Conservation (phyloP, 53 echinoderm and acorn worm genomes). For the Echinometra lucunter region DNA sequence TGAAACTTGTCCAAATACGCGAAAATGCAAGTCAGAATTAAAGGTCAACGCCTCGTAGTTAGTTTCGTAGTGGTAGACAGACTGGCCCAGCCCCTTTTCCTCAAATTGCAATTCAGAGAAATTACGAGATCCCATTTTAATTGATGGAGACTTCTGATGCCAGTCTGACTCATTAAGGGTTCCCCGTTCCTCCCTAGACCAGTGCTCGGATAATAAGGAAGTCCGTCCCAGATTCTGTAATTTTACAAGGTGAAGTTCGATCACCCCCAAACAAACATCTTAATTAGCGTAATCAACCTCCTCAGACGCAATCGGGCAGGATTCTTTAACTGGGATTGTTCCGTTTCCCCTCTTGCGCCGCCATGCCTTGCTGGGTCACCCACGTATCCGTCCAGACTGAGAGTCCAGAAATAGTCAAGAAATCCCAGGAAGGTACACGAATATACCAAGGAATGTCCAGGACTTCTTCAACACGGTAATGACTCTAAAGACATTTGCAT, state of each 20-base stretch:
- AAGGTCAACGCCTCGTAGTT: conserved; percentile 25
- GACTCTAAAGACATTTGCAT: not conserved
- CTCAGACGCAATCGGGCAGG: conserved; percentile 33
- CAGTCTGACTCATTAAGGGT: conserved; percentile 47
- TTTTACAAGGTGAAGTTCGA: conserved; percentile 62
- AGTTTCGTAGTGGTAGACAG: conserved; percentile 49
- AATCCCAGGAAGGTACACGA: not conserved
- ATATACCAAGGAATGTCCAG: not conserved
- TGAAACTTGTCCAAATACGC: not conserved
- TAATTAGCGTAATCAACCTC: conserved; percentile 29
- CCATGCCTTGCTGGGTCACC: conserved; percentile 7
- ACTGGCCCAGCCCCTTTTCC: conserved; percentile 48
- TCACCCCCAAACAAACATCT: conserved; percentile 59
- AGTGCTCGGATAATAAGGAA: conserved; percentile 53
- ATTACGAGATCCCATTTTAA: conserved; percentile 48
- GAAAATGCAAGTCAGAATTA: not conserved
- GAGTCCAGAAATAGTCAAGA: not conserved
- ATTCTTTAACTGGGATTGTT: not conserved
- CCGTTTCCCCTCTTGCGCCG: not conserved
- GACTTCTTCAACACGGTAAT: not conserved
- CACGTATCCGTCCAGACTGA: not conserved
- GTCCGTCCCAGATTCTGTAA: conserved; percentile 64
- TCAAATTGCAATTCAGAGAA: conserved; percentile 42
- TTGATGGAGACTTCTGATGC: conserved; percentile 64
- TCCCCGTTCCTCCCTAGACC: conserved; percentile 7